A percentile compares a stretch with the other conserved stretches of the same genome.
Evolutionary conservation across 2,113 vertebrate species (phyloP).

Genomic region (Elaphurus davidianus): DNA sequence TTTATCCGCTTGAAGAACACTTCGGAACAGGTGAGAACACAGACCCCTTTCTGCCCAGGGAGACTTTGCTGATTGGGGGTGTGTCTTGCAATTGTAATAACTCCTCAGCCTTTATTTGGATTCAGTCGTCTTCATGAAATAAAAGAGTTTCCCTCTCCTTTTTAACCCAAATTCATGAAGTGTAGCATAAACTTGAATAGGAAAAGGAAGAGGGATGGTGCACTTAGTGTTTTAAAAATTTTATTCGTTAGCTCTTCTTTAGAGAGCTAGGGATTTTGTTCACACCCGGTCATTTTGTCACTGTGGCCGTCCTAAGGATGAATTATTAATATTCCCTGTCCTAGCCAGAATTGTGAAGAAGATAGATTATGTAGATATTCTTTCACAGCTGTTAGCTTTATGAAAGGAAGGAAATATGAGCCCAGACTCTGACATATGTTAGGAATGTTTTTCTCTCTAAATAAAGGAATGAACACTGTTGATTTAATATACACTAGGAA

Average conservation of each 20-base stretch:
- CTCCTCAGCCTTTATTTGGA: background rate
- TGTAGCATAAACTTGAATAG: background rate
- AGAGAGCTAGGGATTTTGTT: background rate
- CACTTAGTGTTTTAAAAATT: background rate
- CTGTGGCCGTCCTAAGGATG: background rate
- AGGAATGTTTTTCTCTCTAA: background rate
- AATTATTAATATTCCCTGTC: background rate
- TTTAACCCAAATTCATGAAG: background rate
- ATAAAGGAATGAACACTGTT: background rate
- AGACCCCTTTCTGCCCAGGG: background rate
- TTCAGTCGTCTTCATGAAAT: background rate
- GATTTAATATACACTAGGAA: background rate
- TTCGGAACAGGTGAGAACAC: conserved; percentile 85
- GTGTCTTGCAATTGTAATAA: background rate
- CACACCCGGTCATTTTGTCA: background rate
- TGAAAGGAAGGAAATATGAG: background rate
- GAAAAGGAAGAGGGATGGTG: background rate
- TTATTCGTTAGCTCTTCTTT: background rate
- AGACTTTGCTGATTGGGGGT: background rate
- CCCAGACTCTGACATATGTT: background rate
- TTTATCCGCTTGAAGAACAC: conserved; percentile 91
- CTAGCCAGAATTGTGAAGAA: background rate
- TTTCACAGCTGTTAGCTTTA: background rate
- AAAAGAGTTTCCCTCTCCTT: background rate
- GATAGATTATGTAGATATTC: background rate